Conservation (phyloP, 2,797 vertebrate species). For the Menidia menidia region DNA sequence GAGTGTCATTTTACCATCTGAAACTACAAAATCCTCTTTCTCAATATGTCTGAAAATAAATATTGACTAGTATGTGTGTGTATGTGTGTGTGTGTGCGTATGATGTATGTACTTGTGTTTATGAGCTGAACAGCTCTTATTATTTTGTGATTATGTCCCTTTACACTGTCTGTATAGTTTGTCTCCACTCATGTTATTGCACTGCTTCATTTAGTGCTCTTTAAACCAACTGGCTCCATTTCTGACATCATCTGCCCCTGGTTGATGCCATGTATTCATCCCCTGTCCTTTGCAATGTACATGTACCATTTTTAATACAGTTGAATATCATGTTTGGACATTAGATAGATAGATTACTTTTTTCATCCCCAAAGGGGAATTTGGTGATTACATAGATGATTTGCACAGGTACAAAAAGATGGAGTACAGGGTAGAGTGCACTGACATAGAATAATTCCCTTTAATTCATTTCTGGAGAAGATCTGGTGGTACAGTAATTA, state of each 20-base stretch:
- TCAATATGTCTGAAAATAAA: slow-evolving; percentile 52
- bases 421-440: slow-evolving; percentile 47
- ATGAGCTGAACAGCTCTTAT: slow-evolving; percentile 23
- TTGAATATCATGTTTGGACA: slow-evolving; percentile 49
- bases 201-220: slow-evolving; percentile 29
- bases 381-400: slow-evolving; percentile 30
- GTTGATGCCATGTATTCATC: slow-evolving; percentile 37
- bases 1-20: slow-evolving; percentile 39
- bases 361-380: too few species aligned
- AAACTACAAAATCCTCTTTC: slow-evolving; percentile 50
- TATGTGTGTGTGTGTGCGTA: slow-evolving; percentile 43
- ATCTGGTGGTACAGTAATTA: slow-evolving; percentile 28
- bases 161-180: slow-evolving; percentile 21
- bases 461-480: slow-evolving; percentile 62
- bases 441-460: slow-evolving; percentile 56
- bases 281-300: slow-evolving; percentile 25
- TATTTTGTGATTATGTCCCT: slow-evolving; percentile 29
- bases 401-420: slow-evolving; percentile 37
- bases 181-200: slow-evolving; percentile 23
- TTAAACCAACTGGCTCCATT: slow-evolving; percentile 37
- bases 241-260: slow-evolving; percentile 34
- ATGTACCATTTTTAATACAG: slow-evolving; percentile 31
- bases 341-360: slow-evolving; percentile 1
- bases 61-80: slow-evolving; percentile 44
- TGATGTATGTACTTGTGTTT: slow-evolving; percentile 48